Percentiles rank a stretch among this genome's conserved stretches.
Conservation (phyloP, 2,888 invertebrate species). For the Baronia brevicornis region DNA sequence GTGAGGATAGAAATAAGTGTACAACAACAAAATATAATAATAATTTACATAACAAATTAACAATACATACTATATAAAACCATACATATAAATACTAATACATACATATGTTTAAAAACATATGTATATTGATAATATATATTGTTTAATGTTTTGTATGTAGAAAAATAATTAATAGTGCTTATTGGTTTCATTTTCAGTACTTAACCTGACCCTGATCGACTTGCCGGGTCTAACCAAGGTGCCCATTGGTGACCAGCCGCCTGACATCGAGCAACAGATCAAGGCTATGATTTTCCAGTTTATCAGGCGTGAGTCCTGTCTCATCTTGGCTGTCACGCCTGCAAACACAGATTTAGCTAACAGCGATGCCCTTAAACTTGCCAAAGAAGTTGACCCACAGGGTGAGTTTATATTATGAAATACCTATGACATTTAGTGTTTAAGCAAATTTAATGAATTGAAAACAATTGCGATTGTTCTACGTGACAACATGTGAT, state of each 20-base stretch:
- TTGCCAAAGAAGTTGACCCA: conserved; percentile 98
- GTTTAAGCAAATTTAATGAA: conserved; percentile 2
- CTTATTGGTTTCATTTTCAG: conserved; percentile 71
- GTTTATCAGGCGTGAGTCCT: conserved; percentile 95
- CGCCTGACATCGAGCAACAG: conserved; percentile 94
- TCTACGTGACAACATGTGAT: too few relatives aligned
- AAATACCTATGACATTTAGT: conserved; percentile 3
- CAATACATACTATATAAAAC: too few relatives aligned
- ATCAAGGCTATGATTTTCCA: conserved; percentile 96
- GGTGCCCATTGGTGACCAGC: conserved; percentile 98
- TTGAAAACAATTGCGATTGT: neutral
- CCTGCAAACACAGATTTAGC: conserved; percentile 99
- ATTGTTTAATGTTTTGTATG: too few relatives aligned
- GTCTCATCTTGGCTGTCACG: conserved; percentile 96
- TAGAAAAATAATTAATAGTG: too few relatives aligned
- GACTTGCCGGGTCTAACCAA: conserved; percentile 98
- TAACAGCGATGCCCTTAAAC: conserved; percentile 98
- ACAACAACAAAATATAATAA: too few relatives aligned
- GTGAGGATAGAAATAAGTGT: too few relatives aligned
- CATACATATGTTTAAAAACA: too few relatives aligned
- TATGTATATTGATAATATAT: too few relatives aligned
- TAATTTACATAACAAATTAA: too few relatives aligned
- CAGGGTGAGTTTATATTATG: conserved; percentile 77
- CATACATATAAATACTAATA: too few relatives aligned
- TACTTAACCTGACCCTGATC: conserved; percentile 91